A percentile compares a stretch with the other conserved stretches of the same genome.
Evolutionary conservation across 2,888 invertebrate genomes (phyloP).

Genomic region (Tinea trinotella): DNA sequence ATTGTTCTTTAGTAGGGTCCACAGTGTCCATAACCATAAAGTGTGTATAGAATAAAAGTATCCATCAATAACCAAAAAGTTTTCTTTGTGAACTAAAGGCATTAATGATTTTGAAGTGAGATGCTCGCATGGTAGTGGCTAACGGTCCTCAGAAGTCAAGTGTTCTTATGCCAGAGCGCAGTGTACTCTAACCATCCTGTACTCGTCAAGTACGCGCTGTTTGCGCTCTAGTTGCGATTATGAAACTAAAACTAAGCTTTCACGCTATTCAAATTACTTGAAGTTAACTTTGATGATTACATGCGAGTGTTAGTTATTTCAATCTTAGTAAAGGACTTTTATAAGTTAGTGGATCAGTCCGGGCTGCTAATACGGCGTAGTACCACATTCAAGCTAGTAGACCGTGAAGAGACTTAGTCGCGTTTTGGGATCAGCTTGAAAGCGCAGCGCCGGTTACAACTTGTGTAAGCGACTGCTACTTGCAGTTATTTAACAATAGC

Average conservation of each 20-base stretch:
- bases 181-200: background rate
- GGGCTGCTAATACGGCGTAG: too few relatives aligned
- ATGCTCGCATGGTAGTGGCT: background rate
- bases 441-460: too few relatives aligned
- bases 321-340: background rate
- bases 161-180: background rate
- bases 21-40: too few relatives aligned
- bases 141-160: slow-evolving; percentile 11
- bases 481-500: too few relatives aligned
- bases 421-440: too few relatives aligned
- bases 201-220: slow-evolving; percentile 9
- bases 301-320: background rate
- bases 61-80: too few relatives aligned
- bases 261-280: slow-evolving; percentile 10
- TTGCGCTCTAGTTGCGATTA: slow-evolving; percentile 10
- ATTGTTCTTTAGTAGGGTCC: too few relatives aligned
- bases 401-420: too few relatives aligned
- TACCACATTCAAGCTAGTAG: too few relatives aligned
- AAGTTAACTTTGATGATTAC: background rate
- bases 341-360: background rate
- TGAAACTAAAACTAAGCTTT: slow-evolving; percentile 14
- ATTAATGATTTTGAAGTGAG: background rate
- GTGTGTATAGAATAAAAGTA: too few relatives aligned
- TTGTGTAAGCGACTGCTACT: too few relatives aligned
- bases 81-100: too few relatives aligned